Evolutionary conservation across 2,113 vertebrate species (phyloP).

Genomic region (Megaceryle torquata): DNA sequence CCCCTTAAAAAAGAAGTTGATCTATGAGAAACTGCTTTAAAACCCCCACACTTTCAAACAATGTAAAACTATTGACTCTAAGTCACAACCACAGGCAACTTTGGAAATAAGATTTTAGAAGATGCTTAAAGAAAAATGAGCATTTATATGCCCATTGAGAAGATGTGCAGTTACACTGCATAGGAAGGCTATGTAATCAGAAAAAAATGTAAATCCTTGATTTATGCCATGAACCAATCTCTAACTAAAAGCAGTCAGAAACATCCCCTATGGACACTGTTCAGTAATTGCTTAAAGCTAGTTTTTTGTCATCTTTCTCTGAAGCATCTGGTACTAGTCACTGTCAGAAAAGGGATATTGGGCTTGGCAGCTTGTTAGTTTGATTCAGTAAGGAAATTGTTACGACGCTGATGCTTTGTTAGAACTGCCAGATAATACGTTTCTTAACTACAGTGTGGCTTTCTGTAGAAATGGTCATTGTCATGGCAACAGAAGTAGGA

Average conservation of each 20-base stretch:
- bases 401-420: background rate
- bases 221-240: background rate
- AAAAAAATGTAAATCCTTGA: background rate
- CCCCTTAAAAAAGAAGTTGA: background rate
- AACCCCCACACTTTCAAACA: background rate
- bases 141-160: background rate
- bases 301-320: background rate
- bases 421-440: background rate
- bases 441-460: background rate
- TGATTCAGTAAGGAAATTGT: background rate
- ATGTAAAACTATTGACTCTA: background rate
- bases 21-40: background rate
- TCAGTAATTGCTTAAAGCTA: background rate
- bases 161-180: background rate
- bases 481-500: slow-evolving; percentile 19
- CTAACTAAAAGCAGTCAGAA: background rate
- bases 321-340: background rate
- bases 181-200: background rate
- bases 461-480: background rate
- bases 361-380: background rate
- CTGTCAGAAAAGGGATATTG: background rate
- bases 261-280: background rate
- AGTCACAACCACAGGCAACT: background rate
- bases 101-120: background rate
- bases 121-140: background rate